These are phyloP conservation scores for Ichneumoninae sp. DNA, from an alignment of 2,888 invertebrate species.

Conservation along the genomic window DNA sequence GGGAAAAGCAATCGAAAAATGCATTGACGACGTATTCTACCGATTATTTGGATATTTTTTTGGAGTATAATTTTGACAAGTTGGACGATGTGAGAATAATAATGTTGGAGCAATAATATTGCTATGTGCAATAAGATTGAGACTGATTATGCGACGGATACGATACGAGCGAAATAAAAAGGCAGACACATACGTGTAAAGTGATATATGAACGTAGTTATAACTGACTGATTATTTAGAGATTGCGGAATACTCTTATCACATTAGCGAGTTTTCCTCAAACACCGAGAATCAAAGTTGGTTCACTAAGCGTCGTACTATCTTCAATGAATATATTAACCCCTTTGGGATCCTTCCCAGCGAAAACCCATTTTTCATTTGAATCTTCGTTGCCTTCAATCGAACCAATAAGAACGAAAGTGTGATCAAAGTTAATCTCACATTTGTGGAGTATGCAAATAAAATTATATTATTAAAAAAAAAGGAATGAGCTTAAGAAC, in stretches of 20 bases:
- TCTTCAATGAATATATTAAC: slow-evolving; percentile 28
- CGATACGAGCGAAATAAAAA: slow-evolving; percentile 18
- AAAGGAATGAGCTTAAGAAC: neutral
- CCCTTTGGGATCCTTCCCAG: neutral
- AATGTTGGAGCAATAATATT: neutral
- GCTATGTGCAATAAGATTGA: slow-evolving; percentile 46
- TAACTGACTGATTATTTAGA: slow-evolving; percentile 7
- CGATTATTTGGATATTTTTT: slow-evolving; percentile 5
- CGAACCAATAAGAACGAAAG: neutral
- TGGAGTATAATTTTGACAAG: neutral
- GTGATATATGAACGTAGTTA: slow-evolving; percentile 38
- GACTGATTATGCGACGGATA: slow-evolving; percentile 15
- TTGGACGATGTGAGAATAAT: neutral
- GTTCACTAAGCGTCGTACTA: slow-evolving; percentile 37
- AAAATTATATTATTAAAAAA: neutral
- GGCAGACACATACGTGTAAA: slow-evolving; percentile 19
- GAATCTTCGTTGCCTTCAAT: neutral
- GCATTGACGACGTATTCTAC: slow-evolving; percentile 32
- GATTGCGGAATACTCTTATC: slow-evolving; percentile 16
- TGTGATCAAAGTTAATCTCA: neutral
- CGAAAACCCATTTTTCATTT: neutral
- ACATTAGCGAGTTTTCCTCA: slow-evolving; percentile 18
- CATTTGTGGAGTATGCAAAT: neutral
- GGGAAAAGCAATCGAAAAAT: neutral
- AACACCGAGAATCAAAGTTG: slow-evolving; percentile 40